Conservation (phyloP, 1,140 invertebrate genomes). For the Ceratoteleas bidentatus region DNA sequence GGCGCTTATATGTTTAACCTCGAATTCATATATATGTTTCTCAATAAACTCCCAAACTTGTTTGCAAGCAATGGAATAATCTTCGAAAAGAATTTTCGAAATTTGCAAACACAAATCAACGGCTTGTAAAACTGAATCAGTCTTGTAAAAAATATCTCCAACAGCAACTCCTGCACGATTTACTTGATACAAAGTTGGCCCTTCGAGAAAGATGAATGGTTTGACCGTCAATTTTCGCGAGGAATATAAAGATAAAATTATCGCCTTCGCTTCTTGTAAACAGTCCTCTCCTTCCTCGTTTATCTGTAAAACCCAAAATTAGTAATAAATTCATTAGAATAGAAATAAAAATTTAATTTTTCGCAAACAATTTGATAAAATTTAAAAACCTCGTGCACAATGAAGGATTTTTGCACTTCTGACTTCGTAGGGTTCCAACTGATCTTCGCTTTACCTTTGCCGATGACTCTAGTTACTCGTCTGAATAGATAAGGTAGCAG, state of each 20-base stretch:
- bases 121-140: neutral
- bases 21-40: conserved; percentile 19
- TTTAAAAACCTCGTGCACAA: neutral
- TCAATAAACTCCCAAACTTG: conserved; percentile 23
- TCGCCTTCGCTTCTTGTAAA: conserved; percentile 5
- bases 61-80: conserved; percentile 15
- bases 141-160: conserved; percentile 20
- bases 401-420: neutral
- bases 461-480: neutral
- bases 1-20: neutral
- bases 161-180: conserved; percentile 7
- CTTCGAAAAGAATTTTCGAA: conserved; percentile 18
- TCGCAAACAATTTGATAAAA: conserved; percentile 1
- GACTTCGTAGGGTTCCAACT: neutral
- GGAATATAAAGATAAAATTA: neutral
- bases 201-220: conserved; percentile 31
- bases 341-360: neutral
- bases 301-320: conserved; percentile 1
- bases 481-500: conserved; percentile 4
- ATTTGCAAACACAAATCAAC: conserved; percentile 35
- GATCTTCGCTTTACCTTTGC: neutral
- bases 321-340: neutral
- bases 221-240: conserved; percentile 19
- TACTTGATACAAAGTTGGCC: conserved; percentile 13
- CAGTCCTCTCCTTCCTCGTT: neutral